Conservation (phyloP, 2,113 vertebrate genomes). For the Ploceus nigricollis region DNA sequence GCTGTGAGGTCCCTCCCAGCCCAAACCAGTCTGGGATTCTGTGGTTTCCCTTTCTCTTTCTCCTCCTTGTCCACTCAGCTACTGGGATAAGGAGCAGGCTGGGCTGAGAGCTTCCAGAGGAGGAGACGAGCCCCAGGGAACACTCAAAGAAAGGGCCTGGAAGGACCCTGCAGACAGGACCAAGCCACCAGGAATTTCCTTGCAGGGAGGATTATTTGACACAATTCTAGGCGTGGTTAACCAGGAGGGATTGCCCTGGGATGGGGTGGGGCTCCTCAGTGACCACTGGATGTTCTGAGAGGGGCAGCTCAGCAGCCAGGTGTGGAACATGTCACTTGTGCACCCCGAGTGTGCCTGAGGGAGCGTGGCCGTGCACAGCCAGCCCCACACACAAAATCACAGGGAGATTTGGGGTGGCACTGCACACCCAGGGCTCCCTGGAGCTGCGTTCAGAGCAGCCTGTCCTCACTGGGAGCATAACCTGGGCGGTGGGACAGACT, state of each 20-base stretch:
- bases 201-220: neutral
- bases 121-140: neutral
- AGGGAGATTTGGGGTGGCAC: neutral
- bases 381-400: too few relatives aligned
- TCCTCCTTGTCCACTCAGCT: too few relatives aligned
- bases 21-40: neutral
- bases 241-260: neutral
- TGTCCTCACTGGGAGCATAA: neutral
- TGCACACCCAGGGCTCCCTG: neutral
- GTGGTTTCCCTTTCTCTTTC: neutral
- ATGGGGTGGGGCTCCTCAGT: neutral
- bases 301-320: neutral
- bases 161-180: neutral
- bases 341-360: too few relatives aligned
- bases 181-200: neutral
- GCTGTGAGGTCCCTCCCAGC: neutral
- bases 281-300: neutral
- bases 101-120: neutral
- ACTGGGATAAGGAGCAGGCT: too few relatives aligned
- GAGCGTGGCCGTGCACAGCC: too few relatives aligned
- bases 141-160: neutral
- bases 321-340: neutral
- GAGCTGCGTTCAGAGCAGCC: neutral
- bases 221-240: neutral
- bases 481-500: too few relatives aligned